Base-by-base conservation (phyloP, 2,113 vertebrate species). In the Mustelus asterias region DNA sequence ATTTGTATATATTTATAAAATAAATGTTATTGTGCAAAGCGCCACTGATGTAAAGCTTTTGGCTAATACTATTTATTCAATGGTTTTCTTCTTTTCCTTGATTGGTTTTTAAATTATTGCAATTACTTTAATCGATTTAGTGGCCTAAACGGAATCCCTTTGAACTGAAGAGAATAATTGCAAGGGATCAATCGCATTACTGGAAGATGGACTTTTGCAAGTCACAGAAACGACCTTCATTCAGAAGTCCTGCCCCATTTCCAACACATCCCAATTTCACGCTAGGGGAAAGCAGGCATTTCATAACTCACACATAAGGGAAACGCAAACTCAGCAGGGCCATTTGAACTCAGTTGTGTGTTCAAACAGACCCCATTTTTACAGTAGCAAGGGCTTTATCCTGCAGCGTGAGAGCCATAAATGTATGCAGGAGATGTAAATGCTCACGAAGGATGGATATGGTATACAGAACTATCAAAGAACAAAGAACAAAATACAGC, bases 1-100 rank as follows among this genome's bases (percentile, higher is more conserved):
- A 72, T 95, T 95, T 94, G 67, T 94, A 69, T 11, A 41, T 67
- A 94, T 94, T 70, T 54, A 33, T 44, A 48, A 95, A 93, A 95
- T 76, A 95, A 72, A 76, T 60, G 11, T 95, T 54, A 70, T 76
- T 44, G 70, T 95, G 67, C 44, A 33, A 72, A 72, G 13, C 65
- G n/a, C 14, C 33, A 63, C 89, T 92, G 54, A 92, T 67, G 13
- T 5, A 67, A 48, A 72, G 65, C 44, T 70, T 95, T 95, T 48
- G n/a, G 37, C 33, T 5, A 1, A 33, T 94, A 33, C n/a, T 90
- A 54, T 41, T 93, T 67, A n/a, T 93, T 41, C 63, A 37, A 33
- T 37, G 60, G 33, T 65, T 90, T 65, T 14, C 13, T 65, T 63
- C 33, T 63, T 92, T 33, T 65, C 16, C 10, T 37, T 93, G 65